Conservation (phyloP, 2,888 invertebrate species). For the Orthosia gracilis region DNA sequence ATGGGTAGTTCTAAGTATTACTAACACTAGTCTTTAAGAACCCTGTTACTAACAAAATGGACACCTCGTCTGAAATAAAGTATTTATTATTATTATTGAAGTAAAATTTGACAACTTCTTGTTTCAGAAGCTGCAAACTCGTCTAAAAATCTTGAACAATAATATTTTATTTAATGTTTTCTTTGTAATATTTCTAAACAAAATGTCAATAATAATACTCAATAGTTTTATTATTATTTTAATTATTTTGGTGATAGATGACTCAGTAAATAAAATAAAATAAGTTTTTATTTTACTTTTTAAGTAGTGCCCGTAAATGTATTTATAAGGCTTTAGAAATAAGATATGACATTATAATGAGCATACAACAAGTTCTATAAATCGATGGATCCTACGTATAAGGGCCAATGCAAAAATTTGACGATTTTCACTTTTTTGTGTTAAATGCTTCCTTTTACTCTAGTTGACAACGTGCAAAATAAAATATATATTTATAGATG, state of each 20-base stretch:
- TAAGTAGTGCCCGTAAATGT: neutral
- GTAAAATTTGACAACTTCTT: neutral
- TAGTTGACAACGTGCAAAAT: constrained; percentile 1
- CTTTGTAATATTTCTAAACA: too few relatives aligned
- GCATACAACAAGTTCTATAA: constrained; percentile 12
- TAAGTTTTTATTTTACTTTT: neutral
- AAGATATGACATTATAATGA: neutral
- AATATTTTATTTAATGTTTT: too few relatives aligned
- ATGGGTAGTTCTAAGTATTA: too few relatives aligned
- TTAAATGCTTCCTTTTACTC: neutral
- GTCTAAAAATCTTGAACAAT: too few relatives aligned
- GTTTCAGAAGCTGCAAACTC: neutral
- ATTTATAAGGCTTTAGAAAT: neutral
- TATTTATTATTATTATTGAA: too few relatives aligned
- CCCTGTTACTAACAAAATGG: too few relatives aligned
- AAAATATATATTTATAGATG: neutral
- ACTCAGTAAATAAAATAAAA: neutral
- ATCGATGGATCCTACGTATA: constrained; percentile 1
- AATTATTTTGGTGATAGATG: neutral
- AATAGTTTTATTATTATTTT: too few relatives aligned
- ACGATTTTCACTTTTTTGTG: neutral
- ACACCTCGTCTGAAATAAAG: too few relatives aligned
- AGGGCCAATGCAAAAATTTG: neutral
- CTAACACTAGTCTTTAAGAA: too few relatives aligned
- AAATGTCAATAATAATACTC: neutral